Conservation (phyloP, 2,888 invertebrate species). For the Tiphia femorata region DNA sequence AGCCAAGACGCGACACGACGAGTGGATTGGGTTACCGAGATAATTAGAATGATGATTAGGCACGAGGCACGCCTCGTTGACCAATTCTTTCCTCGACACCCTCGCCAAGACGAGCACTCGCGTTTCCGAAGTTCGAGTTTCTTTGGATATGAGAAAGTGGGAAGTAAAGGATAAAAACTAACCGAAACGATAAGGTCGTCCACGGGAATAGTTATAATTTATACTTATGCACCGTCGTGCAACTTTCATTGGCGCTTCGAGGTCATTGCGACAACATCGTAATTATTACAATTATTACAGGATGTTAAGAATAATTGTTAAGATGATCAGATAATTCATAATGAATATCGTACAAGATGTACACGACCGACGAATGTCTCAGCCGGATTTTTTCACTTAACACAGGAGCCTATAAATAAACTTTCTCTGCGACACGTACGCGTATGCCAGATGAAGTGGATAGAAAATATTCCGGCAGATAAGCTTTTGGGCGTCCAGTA, state of each 20-base stretch:
- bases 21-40: constrained; percentile 62
- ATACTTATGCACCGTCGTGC: no score
- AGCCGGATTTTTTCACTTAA: no score
- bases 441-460: constrained; percentile 1
- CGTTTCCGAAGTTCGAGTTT: constrained; percentile 24
- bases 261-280: no score
- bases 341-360: no score
- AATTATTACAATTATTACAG: no score
- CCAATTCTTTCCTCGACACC: constrained; percentile 50
- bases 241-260: no score
- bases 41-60: constrained; percentile 66
- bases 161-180: constrained; percentile 5
- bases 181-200: background rate
- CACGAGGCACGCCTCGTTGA: constrained; percentile 59
- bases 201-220: background rate
- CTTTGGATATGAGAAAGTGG: constrained; percentile 12
- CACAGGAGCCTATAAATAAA: no score
- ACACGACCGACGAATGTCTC: no score
- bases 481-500: constrained; percentile 41
- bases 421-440: no score
- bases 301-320: no score
- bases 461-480: constrained; percentile 33
- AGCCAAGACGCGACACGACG: constrained; percentile 47
- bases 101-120: background rate
- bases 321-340: no score